A percentile compares a stretch with the other conserved stretches of the same genome.
phyloP scores from a whole-genome alignment of 2,797 vertebrate species.

The Tauraco hartlaubi region DNA sequence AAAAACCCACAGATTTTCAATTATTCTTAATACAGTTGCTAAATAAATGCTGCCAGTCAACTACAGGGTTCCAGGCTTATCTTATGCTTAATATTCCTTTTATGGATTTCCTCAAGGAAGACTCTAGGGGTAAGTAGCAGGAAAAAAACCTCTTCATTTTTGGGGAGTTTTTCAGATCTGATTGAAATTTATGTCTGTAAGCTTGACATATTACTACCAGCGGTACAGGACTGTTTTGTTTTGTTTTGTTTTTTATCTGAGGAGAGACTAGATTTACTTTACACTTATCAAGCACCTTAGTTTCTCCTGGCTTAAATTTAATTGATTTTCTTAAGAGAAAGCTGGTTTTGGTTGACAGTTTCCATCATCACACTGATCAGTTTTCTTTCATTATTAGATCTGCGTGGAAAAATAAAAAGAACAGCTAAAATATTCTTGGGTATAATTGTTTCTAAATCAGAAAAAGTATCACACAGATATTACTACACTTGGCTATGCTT shows the following conservation, averaged over 20 bases:
- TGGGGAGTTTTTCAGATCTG: background rate
- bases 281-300: background rate
- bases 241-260: background rate
- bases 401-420: background rate
- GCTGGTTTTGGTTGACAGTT: background rate
- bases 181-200: background rate
- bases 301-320: background rate
- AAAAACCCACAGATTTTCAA: background rate
- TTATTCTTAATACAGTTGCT: background rate
- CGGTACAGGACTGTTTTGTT: background rate
- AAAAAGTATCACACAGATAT: background rate
- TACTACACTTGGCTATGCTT: background rate
- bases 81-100: background rate
- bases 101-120: background rate
- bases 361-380: background rate
- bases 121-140: background rate
- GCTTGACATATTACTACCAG: background rate
- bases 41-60: background rate
- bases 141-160: background rate
- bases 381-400: background rate
- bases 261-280: background rate
- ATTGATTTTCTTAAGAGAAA: background rate
- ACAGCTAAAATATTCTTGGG: background rate
- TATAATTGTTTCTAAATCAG: background rate
- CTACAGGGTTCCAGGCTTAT: background rate